Evolutionary conservation across 1,140 invertebrate genomes (phyloP).

Genomic region (Amphibalanus amphitrite): DNA sequence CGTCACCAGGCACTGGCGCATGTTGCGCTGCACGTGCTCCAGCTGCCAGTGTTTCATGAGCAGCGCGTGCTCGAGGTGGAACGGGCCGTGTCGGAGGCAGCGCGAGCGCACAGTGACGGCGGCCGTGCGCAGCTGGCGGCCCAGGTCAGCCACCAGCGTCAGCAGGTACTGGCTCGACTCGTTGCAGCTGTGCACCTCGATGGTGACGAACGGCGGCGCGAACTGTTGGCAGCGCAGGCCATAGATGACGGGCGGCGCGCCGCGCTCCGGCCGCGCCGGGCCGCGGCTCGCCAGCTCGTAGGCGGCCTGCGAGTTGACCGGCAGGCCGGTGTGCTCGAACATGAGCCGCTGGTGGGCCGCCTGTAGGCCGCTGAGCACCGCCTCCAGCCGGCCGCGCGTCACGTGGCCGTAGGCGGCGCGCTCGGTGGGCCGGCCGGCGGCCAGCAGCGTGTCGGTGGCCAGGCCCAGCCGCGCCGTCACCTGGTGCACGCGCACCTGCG

Average conservation of each 20-base stretch:
- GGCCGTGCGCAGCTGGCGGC: conserved; percentile 50
- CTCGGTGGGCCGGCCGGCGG: conserved; percentile 50
- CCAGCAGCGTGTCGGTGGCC: conserved; percentile 54
- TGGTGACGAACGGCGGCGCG: conserved; percentile 59
- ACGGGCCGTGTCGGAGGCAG: conserved; percentile 63
- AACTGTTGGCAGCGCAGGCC: conserved; percentile 69
- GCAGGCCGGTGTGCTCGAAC: conserved; percentile 42
- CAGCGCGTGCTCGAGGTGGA: conserved; percentile 53
- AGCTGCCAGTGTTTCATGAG: conserved; percentile 67
- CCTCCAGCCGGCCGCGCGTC: conserved; percentile 42
- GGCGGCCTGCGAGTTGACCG: conserved; percentile 31
- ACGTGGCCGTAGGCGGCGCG: conserved; percentile 52
- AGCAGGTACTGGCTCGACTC: conserved; percentile 56
- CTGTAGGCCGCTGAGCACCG: conserved; percentile 52
- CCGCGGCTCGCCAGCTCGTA: conserved; percentile 71
- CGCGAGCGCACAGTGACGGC: conserved; percentile 61
- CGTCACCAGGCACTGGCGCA: conserved; percentile 30
- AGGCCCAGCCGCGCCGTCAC: conserved; percentile 58
- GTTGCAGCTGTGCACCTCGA: conserved; percentile 73
- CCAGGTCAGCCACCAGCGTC: conserved; percentile 57
- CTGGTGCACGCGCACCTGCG: conserved; percentile 45
- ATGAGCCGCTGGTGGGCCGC: conserved; percentile 61
- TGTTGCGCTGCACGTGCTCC: conserved; percentile 50
- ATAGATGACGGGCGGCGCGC: conserved; percentile 59
- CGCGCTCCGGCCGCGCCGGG: conserved; percentile 47